phyloP scores from a whole-genome alignment of 2,797 vertebrate species.

The Gymnoscopelus microlampas region DNA sequence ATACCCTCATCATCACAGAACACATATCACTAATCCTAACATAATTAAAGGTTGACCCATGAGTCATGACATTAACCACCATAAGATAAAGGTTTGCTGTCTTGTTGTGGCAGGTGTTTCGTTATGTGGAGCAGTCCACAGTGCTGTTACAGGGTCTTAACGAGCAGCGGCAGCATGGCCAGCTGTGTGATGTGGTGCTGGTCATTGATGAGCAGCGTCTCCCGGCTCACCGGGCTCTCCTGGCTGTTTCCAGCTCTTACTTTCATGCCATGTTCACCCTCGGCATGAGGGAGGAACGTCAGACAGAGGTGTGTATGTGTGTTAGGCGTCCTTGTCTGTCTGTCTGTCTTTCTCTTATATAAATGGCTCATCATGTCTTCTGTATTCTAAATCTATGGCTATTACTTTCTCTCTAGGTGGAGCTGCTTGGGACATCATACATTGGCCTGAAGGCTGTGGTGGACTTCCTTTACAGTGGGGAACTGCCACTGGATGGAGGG shows the following conservation, averaged over 20 bases:
- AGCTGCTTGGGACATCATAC: slow-evolving; percentile 89
- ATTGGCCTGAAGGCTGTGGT: slow-evolving; percentile 89
- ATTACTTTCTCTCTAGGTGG: slow-evolving; percentile 72
- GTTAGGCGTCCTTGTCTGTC: not conserved
- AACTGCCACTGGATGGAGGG: slow-evolving; percentile 88
- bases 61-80: too few relatives aligned
- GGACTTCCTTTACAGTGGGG: slow-evolving; percentile 92
- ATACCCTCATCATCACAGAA: too few relatives aligned
- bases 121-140: slow-evolving; percentile 82
- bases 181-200: slow-evolving; percentile 92
- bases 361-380: too few relatives aligned
- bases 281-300: slow-evolving; percentile 92
- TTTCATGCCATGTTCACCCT: slow-evolving; percentile 98
- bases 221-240: slow-evolving; percentile 89
- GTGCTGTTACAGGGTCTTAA: slow-evolving; percentile 88
- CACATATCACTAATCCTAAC: too few relatives aligned
- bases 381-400: not conserved
- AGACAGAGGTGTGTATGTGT: slow-evolving; percentile 79
- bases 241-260: slow-evolving; percentile 92
- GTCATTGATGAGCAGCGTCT: slow-evolving; percentile 86
- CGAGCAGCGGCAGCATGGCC: slow-evolving; percentile 86
- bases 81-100: too few relatives aligned
- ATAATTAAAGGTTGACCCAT: too few relatives aligned
- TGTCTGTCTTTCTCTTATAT: not conserved
- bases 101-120: slow-evolving; percentile 82